A percentile compares a stretch with the other conserved stretches of the same genome.
Evolutionary conservation across 2,797 vertebrate genomes (phyloP).

Genomic region (Labroides dimidiatus): DNA sequence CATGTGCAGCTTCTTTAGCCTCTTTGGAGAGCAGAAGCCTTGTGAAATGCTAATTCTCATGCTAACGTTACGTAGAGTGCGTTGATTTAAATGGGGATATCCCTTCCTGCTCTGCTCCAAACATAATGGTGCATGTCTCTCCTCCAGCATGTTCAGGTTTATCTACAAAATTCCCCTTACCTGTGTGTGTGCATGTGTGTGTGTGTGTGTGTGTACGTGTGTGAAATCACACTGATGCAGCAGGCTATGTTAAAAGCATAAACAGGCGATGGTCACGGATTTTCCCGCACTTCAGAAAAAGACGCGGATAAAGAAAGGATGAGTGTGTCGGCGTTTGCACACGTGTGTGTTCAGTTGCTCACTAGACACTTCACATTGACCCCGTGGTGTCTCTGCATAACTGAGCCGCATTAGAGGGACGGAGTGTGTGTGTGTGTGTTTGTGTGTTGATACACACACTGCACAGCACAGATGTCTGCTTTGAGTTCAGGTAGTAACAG

Average conservation of each 20-base stretch:
- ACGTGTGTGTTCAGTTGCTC: constrained; percentile 43
- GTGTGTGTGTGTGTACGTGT: constrained; percentile 9
- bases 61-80: neutral
- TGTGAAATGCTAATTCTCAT: neutral
- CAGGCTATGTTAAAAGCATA: constrained; percentile 72
- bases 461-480: constrained; percentile 2
- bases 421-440: constrained; percentile 1
- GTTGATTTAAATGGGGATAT: constrained; percentile 3
- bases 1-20: neutral
- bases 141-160: constrained; percentile 41
- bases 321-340: constrained; percentile 65
- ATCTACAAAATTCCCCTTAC: constrained; percentile 5
- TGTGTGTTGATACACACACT: constrained; percentile 18
- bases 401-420: constrained; percentile 68
- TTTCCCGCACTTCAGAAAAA: constrained; percentile 72
- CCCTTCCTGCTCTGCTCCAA: neutral
- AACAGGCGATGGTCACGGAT: constrained; percentile 76
- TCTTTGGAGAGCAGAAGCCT: neutral
- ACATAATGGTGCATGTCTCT: constrained; percentile 47
- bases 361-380: constrained; percentile 69
- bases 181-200: constrained; percentile 5
- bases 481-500: constrained; percentile 37
- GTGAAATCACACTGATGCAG: constrained; percentile 56
- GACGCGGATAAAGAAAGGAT: constrained; percentile 61
- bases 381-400: constrained; percentile 71